A percentile compares a stretch with the other conserved stretches of the same genome.
Conservation (phyloP, 2,113 vertebrate species). For the Mixornis gularis region DNA sequence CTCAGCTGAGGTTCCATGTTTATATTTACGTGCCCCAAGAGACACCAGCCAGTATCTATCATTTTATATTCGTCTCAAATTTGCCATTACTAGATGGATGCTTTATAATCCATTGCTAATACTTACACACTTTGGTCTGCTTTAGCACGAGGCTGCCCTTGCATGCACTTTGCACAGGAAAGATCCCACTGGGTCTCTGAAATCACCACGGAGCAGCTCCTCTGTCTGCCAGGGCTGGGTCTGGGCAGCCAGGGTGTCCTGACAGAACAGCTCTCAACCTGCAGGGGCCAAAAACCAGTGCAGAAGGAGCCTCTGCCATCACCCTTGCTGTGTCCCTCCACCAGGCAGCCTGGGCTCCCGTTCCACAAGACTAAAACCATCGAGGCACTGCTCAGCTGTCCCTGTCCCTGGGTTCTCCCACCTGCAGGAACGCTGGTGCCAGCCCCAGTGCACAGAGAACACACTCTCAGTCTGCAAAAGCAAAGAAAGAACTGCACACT, state of each 20-base stretch:
- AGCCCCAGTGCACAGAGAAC: not conserved
- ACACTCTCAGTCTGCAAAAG: not conserved
- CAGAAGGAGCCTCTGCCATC: not conserved
- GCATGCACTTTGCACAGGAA: not conserved
- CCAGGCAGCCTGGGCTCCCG: not conserved
- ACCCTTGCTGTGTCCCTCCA: not conserved
- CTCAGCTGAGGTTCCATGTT: not conserved
- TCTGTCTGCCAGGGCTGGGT: not conserved
- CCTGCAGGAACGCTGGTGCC: not conserved
- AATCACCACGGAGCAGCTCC: not conserved
- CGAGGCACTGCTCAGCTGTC: rapidly evolving
- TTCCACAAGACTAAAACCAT: rapidly evolving
- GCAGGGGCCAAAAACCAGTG: not conserved
- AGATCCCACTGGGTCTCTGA: not conserved
- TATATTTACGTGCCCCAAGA: not conserved
- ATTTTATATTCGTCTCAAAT: not conserved
- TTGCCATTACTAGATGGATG: not conserved
- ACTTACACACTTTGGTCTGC: not conserved
- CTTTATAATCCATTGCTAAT: not conserved
- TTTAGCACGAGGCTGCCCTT: not conserved
- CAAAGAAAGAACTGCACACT: constrained; percentile 22
- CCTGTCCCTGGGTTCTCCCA: rapidly evolving
- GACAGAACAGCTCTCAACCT: not conserved
- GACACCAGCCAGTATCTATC: not conserved
- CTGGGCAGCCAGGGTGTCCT: no score